phyloP scores from a whole-genome alignment of 2,888 invertebrate genomes.

The Cryptosula pallasiana region DNA sequence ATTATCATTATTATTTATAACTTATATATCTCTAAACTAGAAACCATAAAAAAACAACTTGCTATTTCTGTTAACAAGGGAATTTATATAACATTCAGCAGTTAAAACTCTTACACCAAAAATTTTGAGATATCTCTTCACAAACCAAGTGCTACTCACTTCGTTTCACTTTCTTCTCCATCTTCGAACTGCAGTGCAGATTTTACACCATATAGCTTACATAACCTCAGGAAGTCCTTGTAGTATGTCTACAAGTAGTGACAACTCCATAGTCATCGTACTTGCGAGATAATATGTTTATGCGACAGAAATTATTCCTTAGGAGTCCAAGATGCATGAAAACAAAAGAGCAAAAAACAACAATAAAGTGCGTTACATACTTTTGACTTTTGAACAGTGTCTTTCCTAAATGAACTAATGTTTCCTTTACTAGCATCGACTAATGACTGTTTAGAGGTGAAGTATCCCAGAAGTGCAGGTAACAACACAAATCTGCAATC shows the following conservation, averaged over 20 bases:
- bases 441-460: constrained; percentile 67
- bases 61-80: too few relatives aligned
- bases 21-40: too few relatives aligned
- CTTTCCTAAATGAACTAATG: constrained; percentile 57
- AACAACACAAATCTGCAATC: constrained; percentile 65
- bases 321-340: too few relatives aligned
- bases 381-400: constrained; percentile 70
- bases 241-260: constrained; percentile 48
- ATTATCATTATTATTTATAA: too few relatives aligned
- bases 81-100: too few relatives aligned
- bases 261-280: too few relatives aligned
- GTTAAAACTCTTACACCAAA: too few relatives aligned
- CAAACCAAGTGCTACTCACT: neutral
- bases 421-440: constrained; percentile 34
- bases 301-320: too few relatives aligned
- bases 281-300: too few relatives aligned
- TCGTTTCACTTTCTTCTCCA: neutral
- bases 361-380: too few relatives aligned
- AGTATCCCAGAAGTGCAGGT: constrained; percentile 72
- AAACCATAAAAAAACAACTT: too few relatives aligned
- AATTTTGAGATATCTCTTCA: neutral
- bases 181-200: neutral
- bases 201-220: constrained; percentile 70
- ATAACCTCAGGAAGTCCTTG: constrained; percentile 76
- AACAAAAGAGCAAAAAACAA: neutral